Percentiles rank a stretch among this genome's conserved stretches.
These are phyloP conservation scores for Arbacia lixula DNA, from an alignment of 53 echinoderm and acorn worm species.

Conservation along the genomic window DNA sequence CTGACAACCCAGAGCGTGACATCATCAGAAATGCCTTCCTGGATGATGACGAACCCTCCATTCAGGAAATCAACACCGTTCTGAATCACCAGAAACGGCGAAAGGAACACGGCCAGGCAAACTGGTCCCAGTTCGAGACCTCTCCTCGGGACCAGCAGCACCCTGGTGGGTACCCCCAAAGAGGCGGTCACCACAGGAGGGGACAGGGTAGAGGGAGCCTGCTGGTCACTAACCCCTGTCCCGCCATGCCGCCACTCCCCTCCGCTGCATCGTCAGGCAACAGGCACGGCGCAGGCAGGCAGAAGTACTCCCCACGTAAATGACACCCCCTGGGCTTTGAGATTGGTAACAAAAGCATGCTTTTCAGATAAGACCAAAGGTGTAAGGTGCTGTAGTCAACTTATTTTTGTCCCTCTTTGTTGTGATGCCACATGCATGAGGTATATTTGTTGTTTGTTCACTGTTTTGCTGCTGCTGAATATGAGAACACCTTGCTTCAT, in stretches of 20 bases:
- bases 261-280: not conserved
- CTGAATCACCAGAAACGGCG: slow-evolving; percentile 12
- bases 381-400: no score
- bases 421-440: no score
- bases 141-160: not conserved
- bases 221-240: not conserved
- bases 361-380: no score
- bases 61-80: not conserved
- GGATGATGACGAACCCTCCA: not conserved
- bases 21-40: slow-evolving; percentile 13
- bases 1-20: slow-evolving; percentile 1
- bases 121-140: slow-evolving; percentile 25
- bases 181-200: not conserved
- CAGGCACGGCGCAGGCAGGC: not conserved
- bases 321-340: no score
- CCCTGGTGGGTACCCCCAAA: not conserved
- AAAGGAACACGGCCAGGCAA: not conserved
- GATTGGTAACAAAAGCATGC: no score
- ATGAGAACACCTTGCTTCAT: no score
- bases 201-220: slow-evolving; percentile 24
- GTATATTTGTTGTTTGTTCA: no score
- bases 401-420: no score
- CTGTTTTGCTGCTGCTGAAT: no score
- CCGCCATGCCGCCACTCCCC: slow-evolving; percentile 27
- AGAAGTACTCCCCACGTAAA: slow-evolving; percentile 13